Evolutionary conservation across 2,113 vertebrate genomes (phyloP), one percentile per base, ranked within the genome.

Genomic region (Polypterus senegalus): DNA sequence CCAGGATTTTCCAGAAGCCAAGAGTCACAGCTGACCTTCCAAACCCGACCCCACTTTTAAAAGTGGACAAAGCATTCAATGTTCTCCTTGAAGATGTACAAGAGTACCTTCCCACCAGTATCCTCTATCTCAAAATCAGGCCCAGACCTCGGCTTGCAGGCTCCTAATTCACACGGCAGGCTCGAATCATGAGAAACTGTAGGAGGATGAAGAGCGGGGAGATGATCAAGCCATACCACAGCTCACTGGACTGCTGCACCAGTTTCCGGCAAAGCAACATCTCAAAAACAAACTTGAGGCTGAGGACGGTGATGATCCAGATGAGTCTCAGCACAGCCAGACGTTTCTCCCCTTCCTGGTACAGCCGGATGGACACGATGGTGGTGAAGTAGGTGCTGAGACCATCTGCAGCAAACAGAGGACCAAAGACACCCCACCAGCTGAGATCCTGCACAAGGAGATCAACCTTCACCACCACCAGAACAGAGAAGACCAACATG

Each of bases 201-300:
- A 99, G 86, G 7, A 98, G 88, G 73, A 99, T 95, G 83, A 99
- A 99, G 54, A 97, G 73, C 0, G 95, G 96, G 0, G 96, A 94
- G 67, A 94, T 87, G 65, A 99, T 96, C 64, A 97, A 87, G 51
- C 96, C 95, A 1, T 85, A 97, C 87, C 92, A 92, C 48, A 97
- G 89, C 74, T 98, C 92, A 10, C 83, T 80, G 4, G 87, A 84
- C 65, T 87, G 85, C 66, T 92, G 91, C 4, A 83, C 91, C 70
- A 99, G 83, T 81, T 98, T 98, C 87, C 98, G 94, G 74, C 93
- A 98, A 65, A 99, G 77, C 69, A 99, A 77, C 80, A 97, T 92
- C 85, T 99, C 96, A 4, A 97, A 97, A 68, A 99, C 93, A 61
- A 99, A 92, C 85, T 99, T 98, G 63, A 99, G 89, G 75, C 95